Evolutionary conservation across 1,140 invertebrate species (phyloP), one percentile per base, ranked within the genome.

Genomic region (Drosophila erecta): DNA sequence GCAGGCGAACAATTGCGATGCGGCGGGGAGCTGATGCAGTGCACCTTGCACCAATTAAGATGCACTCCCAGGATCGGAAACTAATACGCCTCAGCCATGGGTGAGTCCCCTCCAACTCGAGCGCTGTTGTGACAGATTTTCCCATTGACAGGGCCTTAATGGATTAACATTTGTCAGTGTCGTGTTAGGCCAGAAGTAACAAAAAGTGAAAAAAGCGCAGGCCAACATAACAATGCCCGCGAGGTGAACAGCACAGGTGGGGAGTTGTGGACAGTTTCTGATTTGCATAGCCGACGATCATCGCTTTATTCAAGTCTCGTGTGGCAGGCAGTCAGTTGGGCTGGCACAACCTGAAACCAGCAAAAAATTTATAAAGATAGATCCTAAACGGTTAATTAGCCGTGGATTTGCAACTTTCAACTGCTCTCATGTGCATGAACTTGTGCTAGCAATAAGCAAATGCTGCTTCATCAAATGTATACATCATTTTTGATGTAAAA

Each of bases 161-260:
- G 90, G 90, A 90, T 91, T 89, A 91, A 89, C 86, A 91, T 91
- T 91, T 86, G 86, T 91, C 84, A 79, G 77, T 86, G 90, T 89
- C 90, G 84, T 80, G 90, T 91, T 91, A 89, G 80, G 60, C 84
- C 47, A 66, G 37, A 12, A 49, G 35, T 27, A 7, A 20, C 14
- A 6, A 51, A 51, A 67, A 35, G 24, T 3, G 43, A 67, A 47
- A 12, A 27, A 17, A n/a, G 37, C 2, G 30, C 0, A 3, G 22
- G 12, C 43, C 24, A 20, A 20, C 61, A 77, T 53, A 66, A 83
- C 81, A 86, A 86, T 86, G 78, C 74, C 81, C 66, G 44, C 65
- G 46, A 78, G 83, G 66, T 60, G 51, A 27, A 50, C 17, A 56
- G 11, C 7, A 17, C 8, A 14, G 3, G 6, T 14, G 22, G 12